Evolutionary conservation across 2,113 vertebrate genomes (phyloP).

Genomic region (Forbesichthys agassizii): DNA sequence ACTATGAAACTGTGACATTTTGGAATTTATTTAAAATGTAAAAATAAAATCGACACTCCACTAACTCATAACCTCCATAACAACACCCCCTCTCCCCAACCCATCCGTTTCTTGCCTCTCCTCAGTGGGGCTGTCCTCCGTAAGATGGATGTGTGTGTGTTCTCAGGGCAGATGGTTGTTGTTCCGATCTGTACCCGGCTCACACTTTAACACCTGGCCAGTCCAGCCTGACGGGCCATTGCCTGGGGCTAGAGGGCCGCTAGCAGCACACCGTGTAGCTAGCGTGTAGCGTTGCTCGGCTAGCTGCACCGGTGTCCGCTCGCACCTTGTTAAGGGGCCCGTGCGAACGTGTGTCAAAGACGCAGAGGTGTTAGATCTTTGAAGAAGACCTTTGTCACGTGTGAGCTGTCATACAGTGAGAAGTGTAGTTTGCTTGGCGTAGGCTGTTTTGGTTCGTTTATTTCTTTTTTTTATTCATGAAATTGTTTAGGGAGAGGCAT

Average conservation of each 20-base stretch:
- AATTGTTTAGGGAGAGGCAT: neutral
- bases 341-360: constrained; percentile 35
- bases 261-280: constrained; percentile 38
- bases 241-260: constrained; percentile 54
- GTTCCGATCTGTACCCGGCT: constrained; percentile 62
- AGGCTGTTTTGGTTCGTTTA: neutral
- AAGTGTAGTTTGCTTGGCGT: constrained; percentile 11
- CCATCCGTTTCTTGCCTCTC: constrained; percentile 38
- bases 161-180: constrained; percentile 74
- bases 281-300: constrained; percentile 49
- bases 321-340: constrained; percentile 30
- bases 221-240: constrained; percentile 66
- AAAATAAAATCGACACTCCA: too few relatives aligned
- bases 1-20: too few relatives aligned
- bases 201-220: constrained; percentile 68
- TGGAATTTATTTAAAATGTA: too few relatives aligned
- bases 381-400: constrained; percentile 18
- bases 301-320: constrained; percentile 32
- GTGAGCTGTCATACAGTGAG: neutral
- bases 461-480: neutral
- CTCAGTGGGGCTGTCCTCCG: constrained; percentile 53
- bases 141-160: constrained; percentile 73
- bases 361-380: constrained; percentile 39
- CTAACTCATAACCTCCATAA: too few relatives aligned
- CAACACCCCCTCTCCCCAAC: neutral